Evolutionary conservation across 1,140 invertebrate genomes (phyloP).

Genomic region (Drosophila setifemur): DNA sequence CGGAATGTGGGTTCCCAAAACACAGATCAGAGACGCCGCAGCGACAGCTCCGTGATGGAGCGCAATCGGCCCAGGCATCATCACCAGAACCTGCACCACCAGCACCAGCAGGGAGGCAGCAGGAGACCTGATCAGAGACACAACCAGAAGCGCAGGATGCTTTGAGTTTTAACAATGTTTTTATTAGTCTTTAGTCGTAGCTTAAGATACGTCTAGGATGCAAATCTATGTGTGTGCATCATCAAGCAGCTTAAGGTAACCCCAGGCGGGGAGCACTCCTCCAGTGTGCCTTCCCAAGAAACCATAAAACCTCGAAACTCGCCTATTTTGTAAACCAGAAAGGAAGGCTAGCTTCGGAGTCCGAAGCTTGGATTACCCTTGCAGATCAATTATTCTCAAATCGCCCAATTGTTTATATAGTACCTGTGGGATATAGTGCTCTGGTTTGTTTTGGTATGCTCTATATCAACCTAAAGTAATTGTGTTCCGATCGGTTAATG

Average conservation of each 20-base stretch:
- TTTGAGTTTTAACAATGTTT: conserved; percentile 18
- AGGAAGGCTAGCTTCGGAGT: too few relatives aligned
- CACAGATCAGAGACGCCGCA: conserved; percentile 44
- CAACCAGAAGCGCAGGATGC: conserved; percentile 28
- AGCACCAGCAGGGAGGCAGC: conserved; percentile 48
- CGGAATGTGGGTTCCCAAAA: conserved; percentile 19
- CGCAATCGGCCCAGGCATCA: conserved; percentile 42
- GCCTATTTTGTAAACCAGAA: too few relatives aligned
- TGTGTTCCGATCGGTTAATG: too few relatives aligned
- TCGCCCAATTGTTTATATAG: too few relatives aligned
- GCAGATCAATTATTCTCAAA: too few relatives aligned
- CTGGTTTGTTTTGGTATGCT: too few relatives aligned
- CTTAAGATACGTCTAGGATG: conserved; percentile 3
- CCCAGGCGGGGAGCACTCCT: not conserved
- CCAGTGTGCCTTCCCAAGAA: too few relatives aligned
- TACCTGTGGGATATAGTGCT: too few relatives aligned
- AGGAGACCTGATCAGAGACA: conserved; percentile 59
- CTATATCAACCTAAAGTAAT: too few relatives aligned
- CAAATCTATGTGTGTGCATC: not conserved
- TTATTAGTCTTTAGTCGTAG: conserved; percentile 31
- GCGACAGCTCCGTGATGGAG: conserved; percentile 54
- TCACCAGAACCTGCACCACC: conserved; percentile 18
- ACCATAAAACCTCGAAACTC: too few relatives aligned
- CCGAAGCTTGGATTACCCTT: too few relatives aligned
- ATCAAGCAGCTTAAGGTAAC: not conserved